Evolutionary conservation across 2,888 invertebrate genomes (phyloP).

Genomic region (Hoplodrina ambigua): DNA sequence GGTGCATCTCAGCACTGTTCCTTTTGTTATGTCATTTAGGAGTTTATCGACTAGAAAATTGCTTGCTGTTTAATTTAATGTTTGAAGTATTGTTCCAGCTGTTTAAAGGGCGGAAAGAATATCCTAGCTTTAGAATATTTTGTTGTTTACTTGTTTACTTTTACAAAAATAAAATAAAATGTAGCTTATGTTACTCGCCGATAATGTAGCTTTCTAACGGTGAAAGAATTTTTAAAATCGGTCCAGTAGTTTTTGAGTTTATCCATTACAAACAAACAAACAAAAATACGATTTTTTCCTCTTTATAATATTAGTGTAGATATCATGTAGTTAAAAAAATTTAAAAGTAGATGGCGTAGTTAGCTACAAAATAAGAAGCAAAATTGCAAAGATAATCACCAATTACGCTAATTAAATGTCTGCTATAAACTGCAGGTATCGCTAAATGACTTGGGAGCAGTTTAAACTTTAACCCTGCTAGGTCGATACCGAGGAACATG

Average conservation of each 20-base stretch:
- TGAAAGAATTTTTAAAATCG: too few species aligned
- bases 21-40: background rate
- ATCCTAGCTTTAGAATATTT: too few species aligned
- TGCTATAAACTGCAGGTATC: conserved; percentile 24
- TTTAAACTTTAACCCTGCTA: conserved; percentile 45
- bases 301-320: too few species aligned
- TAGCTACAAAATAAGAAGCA: background rate
- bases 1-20: background rate
- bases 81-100: background rate
- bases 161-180: too few species aligned
- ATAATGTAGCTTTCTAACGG: too few species aligned
- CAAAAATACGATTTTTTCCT: too few species aligned
- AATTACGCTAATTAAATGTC: conserved; percentile 11
- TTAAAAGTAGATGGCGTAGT: too few species aligned
- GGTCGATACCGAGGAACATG: conserved; percentile 49
- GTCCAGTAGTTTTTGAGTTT: too few species aligned
- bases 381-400: background rate
- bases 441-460: conserved; percentile 9
- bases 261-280: too few species aligned
- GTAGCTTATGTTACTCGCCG: too few species aligned
- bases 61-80: background rate
- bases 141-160: too few species aligned
- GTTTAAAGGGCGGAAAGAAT: background rate
- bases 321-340: too few species aligned
- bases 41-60: conserved; percentile 38